phyloP scores from a whole-genome alignment of 2,113 vertebrate genomes.

The Pituophis catenifer region DNA sequence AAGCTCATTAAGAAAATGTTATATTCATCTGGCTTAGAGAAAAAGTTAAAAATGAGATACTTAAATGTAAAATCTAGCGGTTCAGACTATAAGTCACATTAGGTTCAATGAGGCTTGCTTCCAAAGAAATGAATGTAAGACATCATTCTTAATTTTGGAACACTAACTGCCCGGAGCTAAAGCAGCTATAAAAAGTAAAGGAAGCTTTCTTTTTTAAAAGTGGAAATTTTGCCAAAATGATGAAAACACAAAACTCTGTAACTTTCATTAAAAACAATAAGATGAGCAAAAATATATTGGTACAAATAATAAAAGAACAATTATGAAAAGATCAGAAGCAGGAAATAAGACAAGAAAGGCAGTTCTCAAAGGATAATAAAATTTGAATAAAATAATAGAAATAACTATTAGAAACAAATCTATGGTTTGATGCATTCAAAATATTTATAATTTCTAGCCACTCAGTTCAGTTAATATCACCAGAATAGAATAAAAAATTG shows the following conservation, averaged over 20 bases:
- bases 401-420: neutral
- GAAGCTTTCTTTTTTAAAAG: neutral
- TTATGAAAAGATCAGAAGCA: neutral
- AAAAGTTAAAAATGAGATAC: neutral
- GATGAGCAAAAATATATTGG: neutral
- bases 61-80: neutral
- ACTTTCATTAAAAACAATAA: neutral
- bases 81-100: neutral
- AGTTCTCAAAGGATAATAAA: neutral
- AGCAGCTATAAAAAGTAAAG: neutral
- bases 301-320: neutral
- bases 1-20: neutral
- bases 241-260: neutral
- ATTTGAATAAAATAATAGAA: neutral
- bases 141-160: neutral
- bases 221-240: neutral
- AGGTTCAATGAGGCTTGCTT: neutral
- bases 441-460: neutral
- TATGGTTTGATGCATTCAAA: neutral
- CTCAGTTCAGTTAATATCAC: neutral
- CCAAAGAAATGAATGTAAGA: neutral
- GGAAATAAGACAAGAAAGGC: neutral
- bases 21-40: neutral
- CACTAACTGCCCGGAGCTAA: neutral
- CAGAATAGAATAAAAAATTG: neutral